A percentile compares a stretch with the other conserved stretches of the same genome.
Conservation (phyloP, 2,797 vertebrate species). For the Sebastes oblongus region DNA sequence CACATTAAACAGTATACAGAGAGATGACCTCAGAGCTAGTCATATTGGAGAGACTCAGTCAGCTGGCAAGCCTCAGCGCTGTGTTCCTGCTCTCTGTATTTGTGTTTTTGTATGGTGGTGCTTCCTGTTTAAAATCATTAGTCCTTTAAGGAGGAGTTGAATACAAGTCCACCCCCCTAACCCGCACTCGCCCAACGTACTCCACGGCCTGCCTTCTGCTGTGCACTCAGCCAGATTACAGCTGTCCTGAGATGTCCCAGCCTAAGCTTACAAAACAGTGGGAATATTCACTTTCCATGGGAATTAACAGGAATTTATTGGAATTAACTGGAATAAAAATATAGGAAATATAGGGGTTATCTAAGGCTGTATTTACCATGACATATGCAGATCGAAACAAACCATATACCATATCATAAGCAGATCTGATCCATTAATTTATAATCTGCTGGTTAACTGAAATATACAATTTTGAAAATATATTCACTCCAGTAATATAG, state of each 20-base stretch:
- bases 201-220: slow-evolving; percentile 45
- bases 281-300: not conserved
- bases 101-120: slow-evolving; percentile 47
- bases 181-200: slow-evolving; percentile 4
- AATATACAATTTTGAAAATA: too few relatives aligned
- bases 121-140: slow-evolving; percentile 60
- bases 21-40: slow-evolving; percentile 70
- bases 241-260: slow-evolving; percentile 64
- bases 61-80: slow-evolving; percentile 44
- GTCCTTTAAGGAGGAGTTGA: slow-evolving; percentile 45
- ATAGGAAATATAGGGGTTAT: not conserved
- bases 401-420: not conserved
- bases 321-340: not conserved
- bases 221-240: slow-evolving; percentile 65
- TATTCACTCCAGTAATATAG: too few relatives aligned
- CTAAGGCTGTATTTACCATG: not conserved
- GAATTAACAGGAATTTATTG: not conserved
- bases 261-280: not conserved
- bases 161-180: slow-evolving; percentile 2
- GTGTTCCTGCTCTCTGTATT: slow-evolving; percentile 13
- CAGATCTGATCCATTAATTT: not conserved
- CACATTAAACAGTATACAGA: slow-evolving; percentile 14
- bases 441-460: too few relatives aligned
- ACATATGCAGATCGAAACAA: not conserved
- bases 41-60: slow-evolving; percentile 50